Percentiles rank a stretch among this genome's conserved stretches.
Evolutionary conservation across 2,113 vertebrate species (phyloP).

Genomic region (Cygnus buccinator): DNA sequence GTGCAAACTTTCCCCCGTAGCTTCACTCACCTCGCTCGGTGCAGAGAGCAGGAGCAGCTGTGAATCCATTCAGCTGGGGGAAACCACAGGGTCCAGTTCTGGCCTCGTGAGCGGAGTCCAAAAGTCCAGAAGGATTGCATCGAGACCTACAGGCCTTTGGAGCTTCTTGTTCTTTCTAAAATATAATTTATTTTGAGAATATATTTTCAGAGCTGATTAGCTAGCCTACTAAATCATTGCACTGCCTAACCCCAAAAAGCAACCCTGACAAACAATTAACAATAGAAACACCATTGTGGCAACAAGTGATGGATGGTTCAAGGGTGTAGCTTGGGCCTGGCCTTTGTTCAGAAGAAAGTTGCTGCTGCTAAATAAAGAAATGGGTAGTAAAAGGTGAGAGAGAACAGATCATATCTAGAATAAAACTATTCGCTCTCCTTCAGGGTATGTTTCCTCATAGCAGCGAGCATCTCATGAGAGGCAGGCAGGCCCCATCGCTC

Average conservation of each 20-base stretch:
- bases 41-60: background rate
- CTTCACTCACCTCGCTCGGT: fast-evolving
- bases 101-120: background rate
- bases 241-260: conserved; percentile 45
- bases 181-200: conserved; percentile 26
- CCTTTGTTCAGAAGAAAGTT: conserved; percentile 69
- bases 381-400: conserved; percentile 52
- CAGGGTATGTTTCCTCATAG: background rate
- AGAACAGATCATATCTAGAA: conserved; percentile 6
- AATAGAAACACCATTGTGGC: conserved; percentile 64
- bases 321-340: conserved; percentile 49
- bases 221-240: background rate
- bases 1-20: background rate
- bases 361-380: conserved; percentile 69
- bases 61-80: background rate
- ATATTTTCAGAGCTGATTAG: conserved; percentile 40
- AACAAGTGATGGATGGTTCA: conserved; percentile 64
- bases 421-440: background rate
- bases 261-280: conserved; percentile 67
- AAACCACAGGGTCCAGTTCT: background rate
- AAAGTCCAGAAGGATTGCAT: background rate
- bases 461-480: background rate
- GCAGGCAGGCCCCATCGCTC: background rate
- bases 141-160: background rate
- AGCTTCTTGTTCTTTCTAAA: fast-evolving